Conservation (phyloP, 2,113 vertebrate genomes). For the Eulemur rufifrons region DNA sequence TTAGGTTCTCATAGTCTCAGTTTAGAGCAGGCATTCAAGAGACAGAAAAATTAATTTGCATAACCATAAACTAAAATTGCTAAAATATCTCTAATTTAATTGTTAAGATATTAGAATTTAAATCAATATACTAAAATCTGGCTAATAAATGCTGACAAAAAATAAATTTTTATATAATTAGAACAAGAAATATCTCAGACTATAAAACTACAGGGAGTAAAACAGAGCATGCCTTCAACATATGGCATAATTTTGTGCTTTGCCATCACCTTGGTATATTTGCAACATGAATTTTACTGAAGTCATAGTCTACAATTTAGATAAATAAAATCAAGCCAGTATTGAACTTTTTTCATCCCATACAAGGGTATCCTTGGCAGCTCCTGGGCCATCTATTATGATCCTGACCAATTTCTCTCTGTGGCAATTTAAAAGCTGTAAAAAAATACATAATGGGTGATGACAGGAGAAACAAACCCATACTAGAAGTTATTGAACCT, state of each 20-base stretch:
- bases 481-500: conserved; percentile 80
- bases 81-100: conserved; percentile 32
- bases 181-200: conserved; percentile 42
- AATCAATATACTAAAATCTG: conserved; percentile 50
- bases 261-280: conserved; percentile 59
- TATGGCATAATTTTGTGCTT: conserved; percentile 65
- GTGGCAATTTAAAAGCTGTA: conserved; percentile 80
- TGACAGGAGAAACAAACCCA: conserved; percentile 80
- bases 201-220: conserved; percentile 46
- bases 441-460: conserved; percentile 76
- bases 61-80: conserved; percentile 30
- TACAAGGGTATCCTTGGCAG: conserved; percentile 68
- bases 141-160: conserved; percentile 31
- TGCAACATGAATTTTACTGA: conserved; percentile 70
- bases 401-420: conserved; percentile 73
- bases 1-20: neutral
- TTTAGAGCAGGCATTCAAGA: conserved; percentile 33
- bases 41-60: conserved; percentile 51
- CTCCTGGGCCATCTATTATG: conserved; percentile 73
- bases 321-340: conserved; percentile 78
- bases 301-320: conserved; percentile 70
- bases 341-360: conserved; percentile 71
- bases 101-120: conserved; percentile 44
- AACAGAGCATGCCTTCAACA: conserved; percentile 56
- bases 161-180: conserved; percentile 52